These are phyloP conservation scores for Gonioctena quinquepunctata DNA, from an alignment of 1,140 invertebrate genomes.

Conservation along the genomic window DNA sequence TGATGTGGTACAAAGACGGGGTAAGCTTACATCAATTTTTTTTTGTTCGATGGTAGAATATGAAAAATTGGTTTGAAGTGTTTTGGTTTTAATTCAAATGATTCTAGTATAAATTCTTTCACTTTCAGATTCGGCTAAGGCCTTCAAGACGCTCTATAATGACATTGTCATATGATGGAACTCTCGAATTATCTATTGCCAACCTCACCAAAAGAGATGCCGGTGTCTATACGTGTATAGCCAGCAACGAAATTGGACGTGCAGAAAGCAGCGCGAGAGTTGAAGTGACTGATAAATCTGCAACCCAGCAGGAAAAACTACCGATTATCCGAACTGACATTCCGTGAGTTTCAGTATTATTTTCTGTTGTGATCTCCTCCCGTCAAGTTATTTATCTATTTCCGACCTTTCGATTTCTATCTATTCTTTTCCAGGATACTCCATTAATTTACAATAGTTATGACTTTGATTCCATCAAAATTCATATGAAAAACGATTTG, in stretches of 20 bases:
- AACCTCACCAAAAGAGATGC: conserved; percentile 70
- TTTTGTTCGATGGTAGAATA: neutral
- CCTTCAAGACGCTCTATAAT: conserved; percentile 74
- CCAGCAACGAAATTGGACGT: conserved; percentile 83
- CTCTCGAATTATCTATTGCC: conserved; percentile 73
- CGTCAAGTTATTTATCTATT: too few relatives aligned
- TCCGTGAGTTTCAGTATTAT: conserved; percentile 41
- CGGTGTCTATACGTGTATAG: conserved; percentile 86
- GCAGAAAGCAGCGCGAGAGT: conserved; percentile 75
- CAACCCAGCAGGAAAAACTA: neutral
- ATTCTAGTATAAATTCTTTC: too few relatives aligned
- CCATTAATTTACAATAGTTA: too few relatives aligned
- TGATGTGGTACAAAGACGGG: conserved; percentile 77
- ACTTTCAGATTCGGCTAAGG: conserved; percentile 64
- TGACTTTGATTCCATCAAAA: too few relatives aligned
- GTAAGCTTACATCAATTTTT: conserved; percentile 48
- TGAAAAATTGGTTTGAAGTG: too few relatives aligned
- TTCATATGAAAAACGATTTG: too few relatives aligned
- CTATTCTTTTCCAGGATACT: too few relatives aligned
- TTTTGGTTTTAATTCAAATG: too few relatives aligned
- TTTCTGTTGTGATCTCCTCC: too few relatives aligned
- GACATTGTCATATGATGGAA: conserved; percentile 78
- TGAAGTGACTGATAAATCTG: conserved; percentile 56
- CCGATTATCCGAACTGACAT: conserved; percentile 16
- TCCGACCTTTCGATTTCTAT: too few relatives aligned